Conservation (phyloP, 2,888 invertebrate species). For the Cistogaster globosa region DNA sequence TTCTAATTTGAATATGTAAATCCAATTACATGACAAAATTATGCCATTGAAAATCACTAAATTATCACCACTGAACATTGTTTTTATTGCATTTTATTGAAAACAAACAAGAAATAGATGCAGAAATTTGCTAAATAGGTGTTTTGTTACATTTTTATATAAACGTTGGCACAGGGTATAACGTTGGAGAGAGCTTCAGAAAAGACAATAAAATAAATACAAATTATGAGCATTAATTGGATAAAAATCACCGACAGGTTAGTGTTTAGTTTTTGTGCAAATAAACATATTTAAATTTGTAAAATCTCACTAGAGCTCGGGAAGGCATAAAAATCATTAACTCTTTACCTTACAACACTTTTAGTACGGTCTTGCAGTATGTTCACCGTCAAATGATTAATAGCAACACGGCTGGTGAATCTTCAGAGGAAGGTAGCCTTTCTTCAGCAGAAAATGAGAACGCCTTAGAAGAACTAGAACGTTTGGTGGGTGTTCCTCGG, state of each 20-base stretch:
- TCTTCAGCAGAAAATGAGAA: constrained; percentile 78
- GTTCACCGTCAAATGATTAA: constrained; percentile 81
- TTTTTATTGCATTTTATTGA: constrained; percentile 24
- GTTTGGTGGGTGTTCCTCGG: constrained; percentile 80
- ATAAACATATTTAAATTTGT: not conserved
- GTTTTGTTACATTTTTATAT: no score
- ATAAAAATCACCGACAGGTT: constrained; percentile 80
- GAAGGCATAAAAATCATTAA: constrained; percentile 83
- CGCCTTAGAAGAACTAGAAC: constrained; percentile 81
- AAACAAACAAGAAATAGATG: not conserved
- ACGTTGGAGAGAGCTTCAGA: constrained; percentile 11
- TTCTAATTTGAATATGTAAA: no score
- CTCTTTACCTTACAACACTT: constrained; percentile 80
- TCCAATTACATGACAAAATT: not conserved
- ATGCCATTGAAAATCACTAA: not conserved
- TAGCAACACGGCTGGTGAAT: constrained; percentile 69
- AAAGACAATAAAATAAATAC: constrained; percentile 21
- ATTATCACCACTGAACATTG: not conserved
- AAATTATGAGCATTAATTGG: constrained; percentile 78
- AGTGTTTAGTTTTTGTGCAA: not conserved
- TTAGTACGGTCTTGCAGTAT: constrained; percentile 81
- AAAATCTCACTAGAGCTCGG: constrained; percentile 77
- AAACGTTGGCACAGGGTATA: no score
- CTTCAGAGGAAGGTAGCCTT: constrained; percentile 25
- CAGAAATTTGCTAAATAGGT: constrained; percentile 11